Evolutionary conservation across 2,888 invertebrate genomes (phyloP), one percentile per base, ranked within the genome.

Genomic region (Molorchus minor): DNA sequence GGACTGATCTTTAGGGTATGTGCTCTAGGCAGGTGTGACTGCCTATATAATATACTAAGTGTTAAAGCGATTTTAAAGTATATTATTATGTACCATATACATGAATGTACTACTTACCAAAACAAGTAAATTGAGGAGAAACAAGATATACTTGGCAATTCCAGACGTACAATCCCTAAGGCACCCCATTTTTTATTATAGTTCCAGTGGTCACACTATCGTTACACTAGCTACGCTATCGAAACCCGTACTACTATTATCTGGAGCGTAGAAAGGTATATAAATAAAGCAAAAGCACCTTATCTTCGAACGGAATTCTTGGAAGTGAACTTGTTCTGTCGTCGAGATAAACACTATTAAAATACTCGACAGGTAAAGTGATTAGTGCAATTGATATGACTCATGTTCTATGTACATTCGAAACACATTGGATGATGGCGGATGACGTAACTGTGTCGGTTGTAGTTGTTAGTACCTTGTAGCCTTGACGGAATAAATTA

Each of bases 91-190:
- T n/a, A n/a, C n/a, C n/a, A n/a, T n/a, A n/a, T n/a, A n/a, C n/a
- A n/a, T n/a, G n/a, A n/a, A n/a, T n/a, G n/a, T n/a, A n/a, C 8
- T 46, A 66, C 69, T 67, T 60, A 69, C 69, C 62, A 67, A 56
- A 35, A 69, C 61, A 7, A 67, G 17, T 16, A 69, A 61, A 47
- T 69, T 69, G 57, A 67, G 64, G 1, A 69, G 16, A 25, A 69
- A 69, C 7, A 69, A 40, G 7, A 69, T 43, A 38, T 66, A 66
- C 56, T 64, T 69, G 12, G 63, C 59, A 10, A 67, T 33, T 5
- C 64, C 64, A 29, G 49, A 38, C 0, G 49, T 49, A 38, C 13
- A 49, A 20, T 49, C 38, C 15, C 63, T 43, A 0, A 67, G 46
- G 30, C 64, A 67, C 36, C 65, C 63, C 69, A 69, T 69, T 36